Percentiles rank a stretch among this genome's conserved stretches.
phyloP scores from a whole-genome alignment of 1,140 invertebrate species.

The Calephelis virginiensis region DNA sequence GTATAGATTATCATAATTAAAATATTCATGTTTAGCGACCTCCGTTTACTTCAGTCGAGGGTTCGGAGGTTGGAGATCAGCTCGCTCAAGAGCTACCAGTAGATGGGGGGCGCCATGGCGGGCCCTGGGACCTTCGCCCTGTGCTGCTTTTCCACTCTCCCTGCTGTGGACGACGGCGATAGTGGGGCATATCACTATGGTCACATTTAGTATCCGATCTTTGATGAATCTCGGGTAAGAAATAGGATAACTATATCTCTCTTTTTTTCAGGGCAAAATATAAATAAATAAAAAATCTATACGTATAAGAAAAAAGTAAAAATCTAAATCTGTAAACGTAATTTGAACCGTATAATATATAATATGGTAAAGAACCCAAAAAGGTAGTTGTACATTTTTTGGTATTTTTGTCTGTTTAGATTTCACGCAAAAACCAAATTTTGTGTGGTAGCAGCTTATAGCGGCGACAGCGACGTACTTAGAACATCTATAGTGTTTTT shows the following conservation, averaged over 20 bases:
- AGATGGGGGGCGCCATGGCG: slow-evolving; percentile 72
- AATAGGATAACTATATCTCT: not conserved
- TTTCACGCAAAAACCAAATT: too few species aligned
- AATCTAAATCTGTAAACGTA: too few species aligned
- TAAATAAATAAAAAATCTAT: too few species aligned
- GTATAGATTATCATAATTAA: not conserved
- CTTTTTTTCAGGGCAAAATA: too few species aligned
- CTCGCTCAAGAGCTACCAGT: slow-evolving; percentile 58
- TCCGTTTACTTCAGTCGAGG: slow-evolving; percentile 72
- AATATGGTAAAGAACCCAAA: too few species aligned
- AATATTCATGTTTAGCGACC: slow-evolving; percentile 40
- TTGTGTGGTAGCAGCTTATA: too few species aligned
- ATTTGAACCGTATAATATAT: too few species aligned
- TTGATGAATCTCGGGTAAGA: slow-evolving; percentile 64
- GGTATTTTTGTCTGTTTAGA: too few species aligned
- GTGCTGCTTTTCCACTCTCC: slow-evolving; percentile 68
- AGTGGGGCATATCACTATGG: slow-evolving; percentile 68
- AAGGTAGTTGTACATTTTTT: too few species aligned
- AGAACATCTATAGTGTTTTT: too few species aligned
- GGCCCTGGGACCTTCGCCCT: slow-evolving; percentile 74
- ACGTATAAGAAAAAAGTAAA: too few species aligned
- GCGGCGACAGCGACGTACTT: too few species aligned
- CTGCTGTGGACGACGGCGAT: slow-evolving; percentile 75
- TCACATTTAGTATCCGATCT: slow-evolving; percentile 66
- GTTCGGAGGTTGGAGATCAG: slow-evolving; percentile 70